These are phyloP conservation scores for Lathronympha strigana DNA, from an alignment of 2,888 invertebrate species.

Conservation along the genomic window DNA sequence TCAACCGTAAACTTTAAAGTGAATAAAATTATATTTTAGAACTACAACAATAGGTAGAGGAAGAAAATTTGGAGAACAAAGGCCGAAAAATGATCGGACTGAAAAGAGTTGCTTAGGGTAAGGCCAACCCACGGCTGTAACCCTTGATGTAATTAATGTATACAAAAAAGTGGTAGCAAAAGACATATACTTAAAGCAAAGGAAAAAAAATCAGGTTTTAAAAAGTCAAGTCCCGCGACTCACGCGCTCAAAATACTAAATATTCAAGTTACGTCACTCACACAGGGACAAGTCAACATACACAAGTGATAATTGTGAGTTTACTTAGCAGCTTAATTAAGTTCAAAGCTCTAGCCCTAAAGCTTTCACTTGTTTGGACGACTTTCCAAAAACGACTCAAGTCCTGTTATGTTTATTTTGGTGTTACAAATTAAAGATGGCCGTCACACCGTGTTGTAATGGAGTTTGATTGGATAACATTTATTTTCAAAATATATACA, in stretches of 20 bases:
- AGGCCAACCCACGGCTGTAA: no score
- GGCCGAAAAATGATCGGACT: no score
- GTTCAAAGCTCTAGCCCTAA: conserved; percentile 31
- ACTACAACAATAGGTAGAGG: no score
- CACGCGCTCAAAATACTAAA: background rate
- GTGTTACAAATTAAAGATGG: conserved; percentile 53
- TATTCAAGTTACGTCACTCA: background rate
- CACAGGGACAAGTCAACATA: background rate
- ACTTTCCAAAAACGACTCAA: conserved; percentile 52
- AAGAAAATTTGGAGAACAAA: no score
- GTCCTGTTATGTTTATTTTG: conserved; percentile 59
- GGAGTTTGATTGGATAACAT: background rate
- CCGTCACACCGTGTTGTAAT: conserved; percentile 52
- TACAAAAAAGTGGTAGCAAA: no score
- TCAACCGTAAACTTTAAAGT: no score
- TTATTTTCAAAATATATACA: background rate
- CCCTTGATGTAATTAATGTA: no score
- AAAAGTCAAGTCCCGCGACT: no score
- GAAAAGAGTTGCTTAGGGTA: no score
- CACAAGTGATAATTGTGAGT: conserved; percentile 27
- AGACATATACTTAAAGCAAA: no score
- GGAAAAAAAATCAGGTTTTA: background rate
- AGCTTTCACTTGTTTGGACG: conserved; percentile 47
- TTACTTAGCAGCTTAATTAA: conserved; percentile 32
- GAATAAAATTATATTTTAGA: no score